These are phyloP conservation scores for Bombylius discolor DNA, from an alignment of 2,888 invertebrate species.

Conservation along the genomic window DNA sequence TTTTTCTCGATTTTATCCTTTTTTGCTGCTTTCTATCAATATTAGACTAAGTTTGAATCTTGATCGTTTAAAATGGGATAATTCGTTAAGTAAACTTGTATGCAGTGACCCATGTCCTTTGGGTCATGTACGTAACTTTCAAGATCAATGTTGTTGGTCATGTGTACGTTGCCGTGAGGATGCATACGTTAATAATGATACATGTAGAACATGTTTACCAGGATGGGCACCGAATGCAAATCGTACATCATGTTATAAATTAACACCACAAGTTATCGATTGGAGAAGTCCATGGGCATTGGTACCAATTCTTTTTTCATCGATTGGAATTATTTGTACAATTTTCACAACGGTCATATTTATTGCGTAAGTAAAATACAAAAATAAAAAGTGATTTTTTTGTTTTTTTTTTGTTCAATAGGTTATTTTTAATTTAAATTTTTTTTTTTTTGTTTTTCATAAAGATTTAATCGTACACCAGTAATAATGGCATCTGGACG, in stretches of 20 bases:
- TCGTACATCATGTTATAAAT: slow-evolving; percentile 42
- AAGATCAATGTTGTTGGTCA: slow-evolving; percentile 53
- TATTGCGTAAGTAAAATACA: slow-evolving; percentile 37
- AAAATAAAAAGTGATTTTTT: background rate
- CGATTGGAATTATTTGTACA: slow-evolving; percentile 47
- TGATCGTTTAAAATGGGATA: slow-evolving; percentile 38
- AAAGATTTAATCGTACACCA: slow-evolving; percentile 44
- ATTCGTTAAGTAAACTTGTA: slow-evolving; percentile 40
- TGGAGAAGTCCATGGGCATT: slow-evolving; percentile 54
- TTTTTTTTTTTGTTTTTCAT: background rate
- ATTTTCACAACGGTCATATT: slow-evolving; percentile 51
- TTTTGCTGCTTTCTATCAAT: slow-evolving; percentile 1
- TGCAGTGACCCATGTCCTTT: slow-evolving; percentile 50
- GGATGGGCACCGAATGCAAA: slow-evolving; percentile 41
- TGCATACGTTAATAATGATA: slow-evolving; percentile 47
- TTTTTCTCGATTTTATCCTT: background rate
- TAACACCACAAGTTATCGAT: slow-evolving; percentile 45
- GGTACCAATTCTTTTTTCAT: slow-evolving; percentile 48
- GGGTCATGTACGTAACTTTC: slow-evolving; percentile 37
- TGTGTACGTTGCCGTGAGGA: slow-evolving; percentile 53
- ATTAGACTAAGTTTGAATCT: slow-evolving; percentile 37
- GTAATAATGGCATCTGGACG: slow-evolving; percentile 67
- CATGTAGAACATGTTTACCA: slow-evolving; percentile 43
- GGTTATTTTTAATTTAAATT: background rate
- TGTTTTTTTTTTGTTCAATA: background rate